Conservation (phyloP, 2,797 vertebrate species). For the Propithecus deckenii region DNA sequence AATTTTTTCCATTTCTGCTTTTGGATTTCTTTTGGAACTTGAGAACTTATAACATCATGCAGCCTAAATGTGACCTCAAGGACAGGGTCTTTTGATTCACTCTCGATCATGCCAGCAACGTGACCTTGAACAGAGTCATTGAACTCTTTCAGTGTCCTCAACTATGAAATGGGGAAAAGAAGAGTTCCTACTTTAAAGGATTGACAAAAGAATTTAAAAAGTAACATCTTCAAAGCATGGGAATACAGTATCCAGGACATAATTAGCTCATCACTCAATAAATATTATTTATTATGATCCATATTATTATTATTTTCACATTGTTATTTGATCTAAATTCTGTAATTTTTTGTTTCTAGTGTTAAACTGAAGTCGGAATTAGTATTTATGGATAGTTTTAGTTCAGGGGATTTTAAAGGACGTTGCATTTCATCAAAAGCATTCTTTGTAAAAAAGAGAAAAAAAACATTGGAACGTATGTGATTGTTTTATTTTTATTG, state of each 20-base stretch:
- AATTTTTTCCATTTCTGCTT: constrained; percentile 19
- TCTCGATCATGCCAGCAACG: background rate
- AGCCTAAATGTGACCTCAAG: constrained; percentile 25
- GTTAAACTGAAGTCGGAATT: constrained; percentile 32
- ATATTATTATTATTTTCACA: constrained; percentile 8
- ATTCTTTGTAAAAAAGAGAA: constrained; percentile 54
- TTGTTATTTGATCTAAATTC: constrained; percentile 34
- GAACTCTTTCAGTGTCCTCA: background rate
- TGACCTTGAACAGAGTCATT: background rate
- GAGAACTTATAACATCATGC: background rate
- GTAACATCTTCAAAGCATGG: background rate
- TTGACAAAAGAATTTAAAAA: background rate
- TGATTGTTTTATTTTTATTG: constrained; percentile 67
- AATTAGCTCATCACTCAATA: constrained; percentile 21
- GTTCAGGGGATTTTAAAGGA: constrained; percentile 37
- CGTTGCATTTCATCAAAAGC: constrained; percentile 40
- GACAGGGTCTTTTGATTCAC: background rate
- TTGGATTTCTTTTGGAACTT: background rate
- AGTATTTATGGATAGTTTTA: constrained; percentile 43
- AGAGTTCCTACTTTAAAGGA: background rate
- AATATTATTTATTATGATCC: constrained; percentile 11
- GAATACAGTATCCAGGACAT: background rate
- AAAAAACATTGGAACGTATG: constrained; percentile 65
- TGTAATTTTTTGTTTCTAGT: constrained; percentile 24
- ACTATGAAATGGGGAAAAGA: background rate